Percentiles rank a stretch among this genome's conserved stretches.
Evolutionary conservation across 2,888 invertebrate genomes (phyloP).

Genomic region (Syrphus vitripennis): DNA sequence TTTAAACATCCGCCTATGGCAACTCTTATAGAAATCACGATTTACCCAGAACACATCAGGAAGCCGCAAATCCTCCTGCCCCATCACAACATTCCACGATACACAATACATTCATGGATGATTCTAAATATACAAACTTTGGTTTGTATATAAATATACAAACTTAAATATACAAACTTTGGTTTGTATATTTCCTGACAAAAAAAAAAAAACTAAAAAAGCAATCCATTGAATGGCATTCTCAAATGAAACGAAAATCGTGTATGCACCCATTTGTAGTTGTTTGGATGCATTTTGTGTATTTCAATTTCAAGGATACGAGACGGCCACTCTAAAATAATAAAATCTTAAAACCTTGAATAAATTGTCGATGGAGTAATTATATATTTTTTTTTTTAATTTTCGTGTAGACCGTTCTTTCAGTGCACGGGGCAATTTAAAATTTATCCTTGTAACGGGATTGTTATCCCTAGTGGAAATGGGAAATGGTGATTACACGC

Average conservation of each 20-base stretch:
- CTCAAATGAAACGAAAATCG: not conserved
- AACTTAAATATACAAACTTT: not conserved
- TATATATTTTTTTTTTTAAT: not conserved
- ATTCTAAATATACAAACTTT: slow-evolving; percentile 1
- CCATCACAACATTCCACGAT: not conserved
- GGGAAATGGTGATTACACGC: not conserved
- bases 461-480: not conserved
- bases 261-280: not conserved
- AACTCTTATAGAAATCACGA: not conserved
- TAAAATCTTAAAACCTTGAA: not conserved
- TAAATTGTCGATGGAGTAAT: not conserved
- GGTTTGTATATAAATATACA: not conserved
- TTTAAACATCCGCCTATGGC: not conserved
- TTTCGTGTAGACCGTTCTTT: not conserved
- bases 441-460: not conserved
- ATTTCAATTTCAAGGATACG: not conserved
- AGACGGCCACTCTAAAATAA: not conserved
- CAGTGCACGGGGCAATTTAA: not conserved
- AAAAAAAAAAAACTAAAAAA: not conserved
- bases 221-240: not conserved
- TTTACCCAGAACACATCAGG: too few relatives aligned
- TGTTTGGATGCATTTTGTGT: not conserved
- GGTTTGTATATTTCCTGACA: not conserved
- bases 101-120: not conserved
- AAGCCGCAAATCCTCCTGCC: not conserved